phyloP scores from a whole-genome alignment of 2,113 vertebrate genomes.

The Oncorhynchus masou region DNA sequence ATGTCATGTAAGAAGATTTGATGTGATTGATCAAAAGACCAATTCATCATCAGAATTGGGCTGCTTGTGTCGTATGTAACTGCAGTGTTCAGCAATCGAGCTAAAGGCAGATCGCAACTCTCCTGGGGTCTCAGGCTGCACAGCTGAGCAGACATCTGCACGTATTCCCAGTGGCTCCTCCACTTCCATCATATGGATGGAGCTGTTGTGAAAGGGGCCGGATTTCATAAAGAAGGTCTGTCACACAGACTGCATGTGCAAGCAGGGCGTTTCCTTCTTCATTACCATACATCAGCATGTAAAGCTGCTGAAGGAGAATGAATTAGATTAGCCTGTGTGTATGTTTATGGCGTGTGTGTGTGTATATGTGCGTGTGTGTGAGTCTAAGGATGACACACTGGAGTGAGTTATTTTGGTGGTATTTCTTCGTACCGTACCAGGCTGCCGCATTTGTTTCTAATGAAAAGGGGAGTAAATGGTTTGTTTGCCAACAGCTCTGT shows the following conservation, averaged over 20 bases:
- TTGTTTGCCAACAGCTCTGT: neutral
- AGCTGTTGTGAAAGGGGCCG: constrained; percentile 33
- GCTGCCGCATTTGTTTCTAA: neutral
- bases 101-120: neutral
- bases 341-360: constrained; percentile 20
- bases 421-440: neutral
- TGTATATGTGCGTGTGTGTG: neutral
- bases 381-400: constrained; percentile 3
- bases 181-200: constrained; percentile 32
- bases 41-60: no score
- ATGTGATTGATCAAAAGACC: no score
- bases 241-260: constrained; percentile 50
- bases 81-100: constrained; percentile 5
- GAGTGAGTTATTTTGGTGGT: neutral
- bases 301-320: constrained; percentile 58
- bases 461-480: neutral
- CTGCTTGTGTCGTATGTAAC: neutral
- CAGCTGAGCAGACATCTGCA: constrained; percentile 43
- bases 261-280: constrained; percentile 2
- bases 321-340: constrained; percentile 19
- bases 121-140: constrained; percentile 6
- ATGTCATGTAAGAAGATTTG: no score
- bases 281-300: constrained; percentile 51
- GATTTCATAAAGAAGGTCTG: constrained; percentile 58
- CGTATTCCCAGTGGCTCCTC: constrained; percentile 42